Conservation (phyloP, 2,888 invertebrate genomes). For the Parascotia fuliginaria region DNA sequence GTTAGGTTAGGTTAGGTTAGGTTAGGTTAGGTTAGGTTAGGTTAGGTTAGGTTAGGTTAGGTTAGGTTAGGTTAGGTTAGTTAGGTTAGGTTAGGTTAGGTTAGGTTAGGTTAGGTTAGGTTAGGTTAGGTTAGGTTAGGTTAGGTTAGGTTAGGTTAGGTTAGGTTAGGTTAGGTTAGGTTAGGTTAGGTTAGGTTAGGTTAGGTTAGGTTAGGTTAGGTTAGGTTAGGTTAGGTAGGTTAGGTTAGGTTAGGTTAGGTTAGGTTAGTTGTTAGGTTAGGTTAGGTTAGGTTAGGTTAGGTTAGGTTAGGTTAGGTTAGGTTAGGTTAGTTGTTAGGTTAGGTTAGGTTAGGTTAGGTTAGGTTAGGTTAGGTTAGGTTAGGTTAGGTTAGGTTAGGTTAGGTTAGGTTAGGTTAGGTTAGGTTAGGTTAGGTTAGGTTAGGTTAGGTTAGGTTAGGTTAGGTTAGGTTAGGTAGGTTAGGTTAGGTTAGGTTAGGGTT, state of each 20-base stretch:
- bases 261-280: conserved; percentile 12
- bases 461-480: conserved; percentile 4
- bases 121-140: conserved; percentile 12
- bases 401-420: conserved; percentile 7
- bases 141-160: conserved; percentile 12
- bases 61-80: conserved; percentile 12
- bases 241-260: conserved; percentile 12
- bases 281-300: conserved; percentile 12
- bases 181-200: conserved; percentile 12
- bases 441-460: conserved; percentile 4
- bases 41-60: conserved; percentile 12
- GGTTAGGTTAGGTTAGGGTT: conserved; percentile 3
- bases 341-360: conserved; percentile 1
- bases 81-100: conserved; percentile 12
- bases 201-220: conserved; percentile 12
- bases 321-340: conserved; percentile 9
- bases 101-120: conserved; percentile 12
- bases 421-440: conserved; percentile 6
- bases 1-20: conserved; percentile 25
- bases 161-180: conserved; percentile 12
- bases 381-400: conserved; percentile 9
- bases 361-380: conserved; percentile 8
- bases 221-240: conserved; percentile 12
- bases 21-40: conserved; percentile 11
- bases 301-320: conserved; percentile 12